Evolutionary conservation across 2,797 vertebrate genomes (phyloP).

Genomic region (Enteromius argenteus): DNA sequence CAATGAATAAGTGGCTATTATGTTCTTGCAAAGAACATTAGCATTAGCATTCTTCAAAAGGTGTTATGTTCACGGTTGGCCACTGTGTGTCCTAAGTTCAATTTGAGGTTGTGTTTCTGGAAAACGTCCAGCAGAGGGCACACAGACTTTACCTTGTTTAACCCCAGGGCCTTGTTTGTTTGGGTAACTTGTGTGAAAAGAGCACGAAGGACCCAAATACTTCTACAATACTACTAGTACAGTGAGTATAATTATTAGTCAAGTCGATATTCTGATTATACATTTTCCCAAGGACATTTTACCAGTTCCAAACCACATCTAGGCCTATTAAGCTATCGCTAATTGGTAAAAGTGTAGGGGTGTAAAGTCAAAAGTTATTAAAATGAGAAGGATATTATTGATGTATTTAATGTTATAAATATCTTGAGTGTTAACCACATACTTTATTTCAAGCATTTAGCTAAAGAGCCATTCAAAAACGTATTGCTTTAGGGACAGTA

Average conservation of each 20-base stretch:
- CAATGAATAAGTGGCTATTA: neutral
- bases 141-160: neutral
- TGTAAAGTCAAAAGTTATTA: neutral
- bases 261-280: neutral
- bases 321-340: neutral
- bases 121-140: slow-evolving; percentile 49
- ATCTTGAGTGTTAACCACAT: neutral
- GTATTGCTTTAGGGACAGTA: neutral
- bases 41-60: neutral
- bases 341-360: neutral
- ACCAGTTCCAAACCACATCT: neutral
- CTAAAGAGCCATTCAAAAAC: neutral
- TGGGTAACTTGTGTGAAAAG: neutral
- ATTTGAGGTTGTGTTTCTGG: slow-evolving; percentile 6
- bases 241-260: neutral
- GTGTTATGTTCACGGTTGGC: slow-evolving; percentile 8
- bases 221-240: neutral
- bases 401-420: neutral
- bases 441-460: neutral
- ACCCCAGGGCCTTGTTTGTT: neutral
- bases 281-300: neutral
- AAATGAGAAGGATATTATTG: neutral
- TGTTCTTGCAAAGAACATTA: neutral
- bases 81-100: neutral
- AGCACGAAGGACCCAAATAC: neutral